Conservation (phyloP, 1,140 invertebrate genomes). For the Stegodyphus dumicola region DNA sequence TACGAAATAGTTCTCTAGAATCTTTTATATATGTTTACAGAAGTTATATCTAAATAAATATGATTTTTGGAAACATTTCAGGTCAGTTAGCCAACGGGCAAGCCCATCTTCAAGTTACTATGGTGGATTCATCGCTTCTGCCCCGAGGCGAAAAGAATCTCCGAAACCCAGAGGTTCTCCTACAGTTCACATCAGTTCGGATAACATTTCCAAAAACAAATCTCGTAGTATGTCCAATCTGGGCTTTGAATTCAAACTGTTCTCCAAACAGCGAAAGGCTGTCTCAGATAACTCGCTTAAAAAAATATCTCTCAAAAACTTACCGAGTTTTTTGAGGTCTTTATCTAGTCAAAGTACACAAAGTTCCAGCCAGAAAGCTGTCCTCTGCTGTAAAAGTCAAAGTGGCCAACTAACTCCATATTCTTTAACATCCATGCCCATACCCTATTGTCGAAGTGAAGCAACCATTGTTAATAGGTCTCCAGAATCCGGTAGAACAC, state of each 20-base stretch:
- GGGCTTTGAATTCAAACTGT: constrained; percentile 34
- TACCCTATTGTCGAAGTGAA: constrained; percentile 43
- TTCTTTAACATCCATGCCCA: neutral
- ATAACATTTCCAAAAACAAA: constrained; percentile 49
- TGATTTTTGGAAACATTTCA: neutral
- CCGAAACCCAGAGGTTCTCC: constrained; percentile 5
- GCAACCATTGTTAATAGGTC: constrained; percentile 35
- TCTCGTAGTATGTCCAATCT: constrained; percentile 29
- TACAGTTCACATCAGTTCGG: constrained; percentile 21
- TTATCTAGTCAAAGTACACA: constrained; percentile 63
- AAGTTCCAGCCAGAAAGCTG: constrained; percentile 6
- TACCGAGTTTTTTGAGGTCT: constrained; percentile 61
- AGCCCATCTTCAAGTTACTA: neutral
- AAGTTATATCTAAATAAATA: too few species aligned
- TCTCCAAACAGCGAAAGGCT: constrained; percentile 55
- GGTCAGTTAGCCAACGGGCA: neutral
- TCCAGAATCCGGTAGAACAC: neutral
- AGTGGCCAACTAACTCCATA: constrained; percentile 22
- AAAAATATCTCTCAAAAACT: constrained; percentile 61
- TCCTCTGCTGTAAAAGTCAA: constrained; percentile 19
- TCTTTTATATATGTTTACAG: too few species aligned
- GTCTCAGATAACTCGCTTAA: constrained; percentile 63
- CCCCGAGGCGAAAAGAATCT: neutral
- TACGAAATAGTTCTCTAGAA: too few species aligned
- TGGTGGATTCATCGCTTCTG: constrained; percentile 14